Evolutionary conservation across 2,797 vertebrate genomes (phyloP), one percentile per base, ranked within the genome.

Genomic region (Alfaro cultratus): DNA sequence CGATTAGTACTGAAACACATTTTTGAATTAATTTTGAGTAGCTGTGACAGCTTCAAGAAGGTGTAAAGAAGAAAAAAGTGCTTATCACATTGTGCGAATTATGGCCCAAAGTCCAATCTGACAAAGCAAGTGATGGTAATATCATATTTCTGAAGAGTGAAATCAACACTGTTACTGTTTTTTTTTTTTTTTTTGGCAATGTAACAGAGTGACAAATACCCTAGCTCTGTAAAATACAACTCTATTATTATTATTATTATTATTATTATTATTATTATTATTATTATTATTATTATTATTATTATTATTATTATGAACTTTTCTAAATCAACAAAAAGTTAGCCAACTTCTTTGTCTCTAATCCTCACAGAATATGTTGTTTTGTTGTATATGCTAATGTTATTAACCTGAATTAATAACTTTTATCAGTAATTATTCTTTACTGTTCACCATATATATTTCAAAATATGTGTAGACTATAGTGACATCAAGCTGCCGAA

Each of bases 401-500:
- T 10, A 23, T 43, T 43, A n/a, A 43, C 39, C 39, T 43, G 11
- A 43, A 43, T 13, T 43, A 70, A 13, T 21, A 67, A 36, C 15
- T 64, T 64, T 10, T 68, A 36, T 41, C 3, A 23, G 36, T 26
- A 70, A 70, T 70, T 43, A 41, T 43, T 70, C 1, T 70, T 70
- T 70, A 26, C 18, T 43, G 0, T 26, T 70, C 41, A 39, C 10
- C 21, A 41, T 23, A 10, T 43, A n/a, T 70, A n/a, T 70, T 70
- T 70, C 39, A 70, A 43, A 70, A 12, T 39, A 21, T 41, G 34
- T 67, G 34, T 67, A 67, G 18, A 2, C 36, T 39, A 4, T 18
- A 53, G 76, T 55, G n/a, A n/a, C 23, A 49, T 77, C 47, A 57
- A 55, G 49, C n/a, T 71, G 47, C 34, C 31, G 53, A 74, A 39